Percentiles rank a stretch among this genome's conserved stretches.
Conservation (phyloP, 1,140 invertebrate genomes). For the Polypedilum vanderplanki region DNA sequence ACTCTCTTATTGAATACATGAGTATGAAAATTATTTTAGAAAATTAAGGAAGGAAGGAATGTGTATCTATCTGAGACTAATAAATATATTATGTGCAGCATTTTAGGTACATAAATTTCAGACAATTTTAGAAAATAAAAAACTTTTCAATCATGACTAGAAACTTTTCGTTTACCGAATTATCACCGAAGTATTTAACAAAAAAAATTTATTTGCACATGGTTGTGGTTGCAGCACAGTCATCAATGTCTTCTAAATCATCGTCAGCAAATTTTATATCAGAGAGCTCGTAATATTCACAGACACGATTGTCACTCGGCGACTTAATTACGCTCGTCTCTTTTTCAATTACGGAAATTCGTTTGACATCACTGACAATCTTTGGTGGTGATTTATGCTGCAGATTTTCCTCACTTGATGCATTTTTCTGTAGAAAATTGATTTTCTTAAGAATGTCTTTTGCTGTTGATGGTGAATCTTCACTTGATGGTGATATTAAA, state of each 20-base stretch:
- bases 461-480: background rate
- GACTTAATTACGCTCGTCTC: conserved; percentile 47
- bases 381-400: background rate
- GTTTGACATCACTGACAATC: background rate
- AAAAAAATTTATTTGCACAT: conserved; percentile 23
- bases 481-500: background rate
- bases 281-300: conserved; percentile 41
- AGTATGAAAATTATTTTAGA: too few species aligned
- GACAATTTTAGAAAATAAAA: too few species aligned
- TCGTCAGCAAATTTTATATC: conserved; percentile 51
- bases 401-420: background rate
- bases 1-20: too few species aligned
- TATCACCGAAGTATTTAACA: background rate
- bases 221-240: too few species aligned
- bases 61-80: too few species aligned
- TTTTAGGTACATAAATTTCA: too few species aligned
- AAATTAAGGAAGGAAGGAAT: too few species aligned
- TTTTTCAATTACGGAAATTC: conserved; percentile 39
- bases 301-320: conserved; percentile 36
- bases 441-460: conserved; percentile 3
- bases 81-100: too few species aligned
- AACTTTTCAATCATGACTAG: background rate
- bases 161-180: background rate
- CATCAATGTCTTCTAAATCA: conserved; percentile 33
- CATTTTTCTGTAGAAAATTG: conserved; percentile 16